Conservation (phyloP, 2,888 invertebrate species). For the Hydriomena furcata region DNA sequence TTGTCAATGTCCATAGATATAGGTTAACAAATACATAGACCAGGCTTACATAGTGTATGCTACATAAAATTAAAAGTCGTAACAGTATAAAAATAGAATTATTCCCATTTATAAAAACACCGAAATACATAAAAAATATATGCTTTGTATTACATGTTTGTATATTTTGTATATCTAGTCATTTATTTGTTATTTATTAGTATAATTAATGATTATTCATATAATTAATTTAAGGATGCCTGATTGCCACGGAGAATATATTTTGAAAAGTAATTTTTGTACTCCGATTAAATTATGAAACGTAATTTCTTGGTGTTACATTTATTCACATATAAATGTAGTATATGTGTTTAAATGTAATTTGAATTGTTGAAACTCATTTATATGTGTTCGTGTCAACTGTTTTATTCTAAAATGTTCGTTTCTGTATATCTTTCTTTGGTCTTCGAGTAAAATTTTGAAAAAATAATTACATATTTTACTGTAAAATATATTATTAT, state of each 20-base stretch:
- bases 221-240: slow-evolving; percentile 35
- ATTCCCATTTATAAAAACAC: background rate
- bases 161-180: slow-evolving; percentile 36
- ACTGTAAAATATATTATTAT: background rate
- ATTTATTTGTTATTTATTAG: slow-evolving; percentile 32
- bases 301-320: slow-evolving; percentile 30
- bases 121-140: slow-evolving; percentile 11
- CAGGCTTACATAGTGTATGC: no score
- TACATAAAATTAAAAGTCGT: slow-evolving; percentile 4
- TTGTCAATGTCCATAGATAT: slow-evolving; percentile 9
- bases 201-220: slow-evolving; percentile 25
- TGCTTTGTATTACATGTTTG: slow-evolving; percentile 29
- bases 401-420: slow-evolving; percentile 52
- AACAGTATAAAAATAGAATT: background rate
- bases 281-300: slow-evolving; percentile 49
- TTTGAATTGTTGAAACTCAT: slow-evolving; percentile 33
- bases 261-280: slow-evolving; percentile 65
- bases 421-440: slow-evolving; percentile 42
- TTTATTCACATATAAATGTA: slow-evolving; percentile 27
- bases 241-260: slow-evolving; percentile 36
- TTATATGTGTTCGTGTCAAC: slow-evolving; percentile 56
- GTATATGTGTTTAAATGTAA: slow-evolving; percentile 42
- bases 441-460: slow-evolving; percentile 38
- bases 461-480: no score
- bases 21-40: no score